Evolutionary conservation across 2,797 vertebrate genomes (phyloP).

Genomic region (Taenioides sp.): DNA sequence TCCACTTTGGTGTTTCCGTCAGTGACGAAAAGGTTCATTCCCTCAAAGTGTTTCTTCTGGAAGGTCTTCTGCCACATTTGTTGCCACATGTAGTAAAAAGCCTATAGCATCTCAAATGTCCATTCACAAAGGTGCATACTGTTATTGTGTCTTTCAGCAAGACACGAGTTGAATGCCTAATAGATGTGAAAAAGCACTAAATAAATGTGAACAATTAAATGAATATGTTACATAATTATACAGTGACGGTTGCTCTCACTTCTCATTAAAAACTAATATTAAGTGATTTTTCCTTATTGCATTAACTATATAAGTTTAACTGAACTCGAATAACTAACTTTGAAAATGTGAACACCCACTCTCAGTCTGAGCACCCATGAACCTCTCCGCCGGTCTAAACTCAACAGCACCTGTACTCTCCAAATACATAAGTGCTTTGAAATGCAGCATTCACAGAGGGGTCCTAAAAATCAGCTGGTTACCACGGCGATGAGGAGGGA

Average conservation of each 20-base stretch:
- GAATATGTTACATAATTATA: background rate
- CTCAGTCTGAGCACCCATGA: conserved; percentile 18
- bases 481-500: conserved; percentile 66
- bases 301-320: background rate
- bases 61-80: too few relatives aligned
- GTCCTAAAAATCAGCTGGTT: conserved; percentile 59
- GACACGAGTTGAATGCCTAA: background rate
- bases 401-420: conserved; percentile 18
- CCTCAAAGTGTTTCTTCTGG: too few relatives aligned
- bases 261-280: too few relatives aligned
- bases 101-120: too few relatives aligned
- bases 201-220: background rate
- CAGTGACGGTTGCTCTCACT: too few relatives aligned
- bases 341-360: background rate
- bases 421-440: conserved; percentile 4
- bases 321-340: background rate
- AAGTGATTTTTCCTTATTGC: too few relatives aligned
- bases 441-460: conserved; percentile 22
- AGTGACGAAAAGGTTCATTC: too few relatives aligned
- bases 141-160: background rate
- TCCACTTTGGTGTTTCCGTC: too few relatives aligned
- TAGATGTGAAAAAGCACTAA: background rate
- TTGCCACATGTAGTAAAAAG: too few relatives aligned
- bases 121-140: background rate
- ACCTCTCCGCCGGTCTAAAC: conserved; percentile 8